Base-by-base conservation (phyloP, 2,113 vertebrate genomes). In the Orientallactaga bullata region DNA sequence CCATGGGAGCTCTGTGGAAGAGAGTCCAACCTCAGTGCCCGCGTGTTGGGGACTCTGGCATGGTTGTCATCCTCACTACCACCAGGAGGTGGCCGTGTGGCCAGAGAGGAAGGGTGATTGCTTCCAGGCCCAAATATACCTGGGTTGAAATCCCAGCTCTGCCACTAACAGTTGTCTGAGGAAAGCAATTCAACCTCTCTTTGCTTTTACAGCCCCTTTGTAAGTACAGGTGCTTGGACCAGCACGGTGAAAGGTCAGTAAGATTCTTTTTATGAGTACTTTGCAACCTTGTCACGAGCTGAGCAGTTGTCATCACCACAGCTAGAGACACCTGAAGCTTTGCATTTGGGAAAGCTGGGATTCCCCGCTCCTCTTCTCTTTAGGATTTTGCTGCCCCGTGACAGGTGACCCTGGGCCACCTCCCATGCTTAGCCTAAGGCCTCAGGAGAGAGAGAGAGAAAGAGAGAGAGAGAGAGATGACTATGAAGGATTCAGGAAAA, bases 31-130 rank as follows among this genome's bases (percentile, higher is more conserved):
- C 30, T 86, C 24, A 8, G 51, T 11, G 6, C 23, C 30, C 39
- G n/a, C 17, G 0, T 2, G 8, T 3, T 15, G 39, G 68, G 85
- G 9, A 61, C 42, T 55, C 76, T 39, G 0, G 12, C 8, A 2
- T 42, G 15, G 18, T 51, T 39, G 28, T n/a, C 60, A 26, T 55
- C 7, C 21, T 74, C 42, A 2, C 47, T 8, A 11, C 69, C 84
- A n/a, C 39, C n/a, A 89, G 91, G 76, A 92, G 76, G 42, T 65
- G 58, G 42, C 69, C 58, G 39, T 51, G 84, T 89, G 72, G 11
- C 74, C 51, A 17, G 42, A 60, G 42, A 55, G 37, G 28, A 17
- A 79, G 73, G 30, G 47, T 10, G 39, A 21, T 42, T 85, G 28
- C 7, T 63, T 88, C 21, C 28, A 4, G 15, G 16, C 35, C 30